Percentiles rank a stretch among this genome's conserved stretches.
Conservation (phyloP, 2,113 vertebrate genomes). For the Stegastes partitus region DNA sequence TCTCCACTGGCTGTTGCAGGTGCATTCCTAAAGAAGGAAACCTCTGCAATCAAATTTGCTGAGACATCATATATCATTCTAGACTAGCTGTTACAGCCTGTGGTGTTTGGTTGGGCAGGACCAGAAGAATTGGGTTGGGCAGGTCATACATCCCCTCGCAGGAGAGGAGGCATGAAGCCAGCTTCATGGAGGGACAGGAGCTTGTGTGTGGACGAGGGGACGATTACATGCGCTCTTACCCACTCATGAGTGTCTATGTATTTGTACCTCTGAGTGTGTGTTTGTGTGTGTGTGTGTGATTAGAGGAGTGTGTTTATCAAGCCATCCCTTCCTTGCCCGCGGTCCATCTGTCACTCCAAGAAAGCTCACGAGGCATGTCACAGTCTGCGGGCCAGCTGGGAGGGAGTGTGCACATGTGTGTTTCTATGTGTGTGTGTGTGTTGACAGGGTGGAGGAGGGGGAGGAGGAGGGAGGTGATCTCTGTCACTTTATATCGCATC, state of each 20-base stretch:
- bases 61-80: background rate
- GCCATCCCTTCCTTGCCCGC: conserved; percentile 37
- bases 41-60: conserved; percentile 8
- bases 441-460: conserved; percentile 9
- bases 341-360: conserved; percentile 63
- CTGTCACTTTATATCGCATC: conserved; percentile 58
- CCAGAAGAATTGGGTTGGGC: conserved; percentile 47
- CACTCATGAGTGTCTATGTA: background rate
- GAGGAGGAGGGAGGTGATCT: background rate
- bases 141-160: conserved; percentile 9
- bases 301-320: conserved; percentile 44
- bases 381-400: conserved; percentile 46
- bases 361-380: conserved; percentile 58
- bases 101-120: conserved; percentile 16
- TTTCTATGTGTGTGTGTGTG: conserved; percentile 11
- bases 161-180: background rate
- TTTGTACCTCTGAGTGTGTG: background rate
- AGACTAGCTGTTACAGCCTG: background rate
- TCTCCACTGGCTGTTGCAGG: too few relatives aligned
- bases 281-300: conserved; percentile 10
- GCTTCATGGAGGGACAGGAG: conserved; percentile 1
- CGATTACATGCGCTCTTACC: background rate
- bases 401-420: conserved; percentile 22
- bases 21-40: background rate
- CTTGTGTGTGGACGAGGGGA: background rate